phyloP scores from a whole-genome alignment of 2,888 invertebrate genomes.

The Hermodice carunculata region DNA sequence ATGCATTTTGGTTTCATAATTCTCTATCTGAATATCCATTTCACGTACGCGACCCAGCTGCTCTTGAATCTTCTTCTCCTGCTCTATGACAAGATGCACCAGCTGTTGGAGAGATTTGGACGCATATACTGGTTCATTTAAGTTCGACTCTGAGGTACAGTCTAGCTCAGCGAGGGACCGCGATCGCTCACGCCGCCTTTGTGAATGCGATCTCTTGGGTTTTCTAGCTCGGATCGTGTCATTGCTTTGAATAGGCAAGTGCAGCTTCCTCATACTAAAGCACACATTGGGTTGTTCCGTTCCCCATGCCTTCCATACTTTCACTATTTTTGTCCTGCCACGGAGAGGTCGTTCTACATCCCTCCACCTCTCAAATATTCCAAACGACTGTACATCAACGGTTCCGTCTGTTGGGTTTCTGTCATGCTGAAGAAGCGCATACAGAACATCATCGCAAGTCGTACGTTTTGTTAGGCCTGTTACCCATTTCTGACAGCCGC shows the following conservation, averaged over 20 bases:
- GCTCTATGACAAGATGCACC: slow-evolving; percentile 74
- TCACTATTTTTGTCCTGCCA: slow-evolving; percentile 80
- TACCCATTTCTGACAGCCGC: slow-evolving; percentile 84
- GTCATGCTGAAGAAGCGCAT: slow-evolving; percentile 76
- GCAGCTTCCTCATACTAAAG: slow-evolving; percentile 58
- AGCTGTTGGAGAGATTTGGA: slow-evolving; percentile 37
- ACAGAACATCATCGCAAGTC: slow-evolving; percentile 84
- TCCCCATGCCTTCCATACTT: slow-evolving; percentile 88
- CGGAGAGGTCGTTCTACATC: slow-evolving; percentile 75
- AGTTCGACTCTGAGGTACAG: no score
- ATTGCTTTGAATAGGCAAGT: slow-evolving; percentile 5
- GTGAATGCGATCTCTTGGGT: not conserved
- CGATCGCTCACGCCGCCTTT: not conserved
- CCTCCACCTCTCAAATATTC: slow-evolving; percentile 77
- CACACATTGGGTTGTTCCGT: slow-evolving; percentile 76
- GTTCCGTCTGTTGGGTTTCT: slow-evolving; percentile 75
- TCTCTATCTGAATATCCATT: slow-evolving; percentile 83
- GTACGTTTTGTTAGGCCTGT: slow-evolving; percentile 82
- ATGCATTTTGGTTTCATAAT: slow-evolving; percentile 64
- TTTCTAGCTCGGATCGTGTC: slow-evolving; percentile 1
- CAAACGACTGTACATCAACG: slow-evolving; percentile 79
- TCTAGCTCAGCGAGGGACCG: no score
- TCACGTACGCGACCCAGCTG: slow-evolving; percentile 73
- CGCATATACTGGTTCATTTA: no score
- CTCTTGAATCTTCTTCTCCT: slow-evolving; percentile 75